Conservation (phyloP, 2,113 vertebrate genomes). For the Rhynchomys soricoides region DNA sequence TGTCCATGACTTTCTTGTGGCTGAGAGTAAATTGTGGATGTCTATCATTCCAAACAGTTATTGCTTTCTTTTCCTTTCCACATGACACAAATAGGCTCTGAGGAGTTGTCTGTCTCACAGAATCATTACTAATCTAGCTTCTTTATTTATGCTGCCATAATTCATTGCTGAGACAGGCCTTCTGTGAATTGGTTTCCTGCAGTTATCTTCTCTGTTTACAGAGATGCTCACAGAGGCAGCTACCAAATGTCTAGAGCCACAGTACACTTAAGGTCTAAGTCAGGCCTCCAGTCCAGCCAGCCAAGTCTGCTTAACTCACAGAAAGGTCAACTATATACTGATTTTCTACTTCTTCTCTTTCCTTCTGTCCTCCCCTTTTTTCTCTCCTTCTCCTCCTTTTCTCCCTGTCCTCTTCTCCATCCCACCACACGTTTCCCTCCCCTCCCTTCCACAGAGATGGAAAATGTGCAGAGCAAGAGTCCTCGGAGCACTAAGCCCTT, state of each 20-base stretch:
- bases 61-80: neutral
- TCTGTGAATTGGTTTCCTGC: neutral
- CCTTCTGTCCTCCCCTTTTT: too few species aligned
- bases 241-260: neutral
- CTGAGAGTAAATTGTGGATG: neutral
- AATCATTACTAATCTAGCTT: neutral
- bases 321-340: neutral
- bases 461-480: neutral
- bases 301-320: too few species aligned
- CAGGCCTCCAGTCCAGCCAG: neutral
- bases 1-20: neutral
- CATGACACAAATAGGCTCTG: neutral
- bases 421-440: too few species aligned
- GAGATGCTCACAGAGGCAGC: neutral
- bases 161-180: neutral
- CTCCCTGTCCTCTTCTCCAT: neutral
- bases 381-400: neutral
- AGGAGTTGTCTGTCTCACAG: neutral
- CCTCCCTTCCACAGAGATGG: neutral
- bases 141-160: neutral
- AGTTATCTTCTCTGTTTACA: neutral
- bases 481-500: neutral
- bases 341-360: neutral
- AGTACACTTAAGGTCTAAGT: neutral
- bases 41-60: neutral